phyloP scores from a whole-genome alignment of 2,888 invertebrate genomes.

The Ypsolopha sequella region DNA sequence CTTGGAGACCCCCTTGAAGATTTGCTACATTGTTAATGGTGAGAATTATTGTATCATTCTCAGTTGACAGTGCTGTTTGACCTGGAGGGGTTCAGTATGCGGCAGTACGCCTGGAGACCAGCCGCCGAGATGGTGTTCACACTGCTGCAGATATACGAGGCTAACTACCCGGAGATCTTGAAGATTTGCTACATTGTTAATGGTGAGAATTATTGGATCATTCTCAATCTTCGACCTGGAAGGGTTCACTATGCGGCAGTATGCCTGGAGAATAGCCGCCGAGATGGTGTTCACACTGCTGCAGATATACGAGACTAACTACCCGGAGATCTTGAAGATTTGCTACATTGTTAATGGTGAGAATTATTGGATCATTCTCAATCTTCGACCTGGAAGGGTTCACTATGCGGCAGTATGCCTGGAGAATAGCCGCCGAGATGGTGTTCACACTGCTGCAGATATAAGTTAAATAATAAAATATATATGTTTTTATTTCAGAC shows the following conservation, averaged over 20 bases:
- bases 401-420: slow-evolving; percentile 83
- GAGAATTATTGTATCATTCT: slow-evolving; percentile 28
- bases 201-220: no score
- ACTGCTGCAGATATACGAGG: slow-evolving; percentile 88
- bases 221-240: slow-evolving; percentile 89
- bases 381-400: slow-evolving; percentile 87
- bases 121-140: slow-evolving; percentile 86
- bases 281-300: slow-evolving; percentile 85
- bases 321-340: slow-evolving; percentile 89
- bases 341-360: slow-evolving; percentile 91
- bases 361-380: no score
- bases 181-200: slow-evolving; percentile 90
- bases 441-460: slow-evolving; percentile 85
- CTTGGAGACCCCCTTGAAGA: no score
- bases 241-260: slow-evolving; percentile 81
- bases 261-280: slow-evolving; percentile 89
- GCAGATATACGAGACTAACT: slow-evolving; percentile 92
- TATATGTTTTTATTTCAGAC: no score
- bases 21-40: no score
- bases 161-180: slow-evolving; percentile 93
- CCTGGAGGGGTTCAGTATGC: slow-evolving; percentile 81
- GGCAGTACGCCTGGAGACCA: slow-evolving; percentile 89
- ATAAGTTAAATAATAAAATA: no score
- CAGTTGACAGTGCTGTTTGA: slow-evolving; percentile 82
- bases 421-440: slow-evolving; percentile 89